Conservation (phyloP, 92 coral and sea anemone species). For the Desmophyllum pertusum region DNA sequence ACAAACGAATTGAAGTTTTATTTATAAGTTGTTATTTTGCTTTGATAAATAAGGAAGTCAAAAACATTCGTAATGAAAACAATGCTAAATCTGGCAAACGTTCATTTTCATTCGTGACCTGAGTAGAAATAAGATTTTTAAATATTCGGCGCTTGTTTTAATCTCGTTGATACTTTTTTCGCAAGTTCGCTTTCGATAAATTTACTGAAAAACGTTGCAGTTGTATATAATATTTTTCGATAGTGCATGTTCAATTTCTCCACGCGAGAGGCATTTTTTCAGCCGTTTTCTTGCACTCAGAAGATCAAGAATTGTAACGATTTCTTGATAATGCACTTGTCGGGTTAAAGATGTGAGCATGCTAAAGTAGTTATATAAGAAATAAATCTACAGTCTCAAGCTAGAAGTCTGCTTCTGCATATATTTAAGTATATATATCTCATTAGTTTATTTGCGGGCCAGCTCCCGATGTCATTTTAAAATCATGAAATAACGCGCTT, state of each 20-base stretch:
- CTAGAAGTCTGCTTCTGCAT: neutral
- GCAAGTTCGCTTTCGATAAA: neutral
- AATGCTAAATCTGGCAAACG: slow-evolving; percentile 9
- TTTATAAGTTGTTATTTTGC: slow-evolving; percentile 5
- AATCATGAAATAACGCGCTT: neutral
- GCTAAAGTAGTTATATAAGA: neutral
- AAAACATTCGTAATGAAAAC: slow-evolving; percentile 7
- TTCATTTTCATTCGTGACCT: slow-evolving; percentile 1
- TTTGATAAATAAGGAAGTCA: neutral
- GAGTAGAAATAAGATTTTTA: neutral
- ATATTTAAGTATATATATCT: neutral
- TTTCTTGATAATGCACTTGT: neutral
- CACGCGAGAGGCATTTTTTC: neutral
- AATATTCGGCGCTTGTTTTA: neutral
- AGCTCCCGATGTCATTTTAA: slow-evolving; percentile 20
- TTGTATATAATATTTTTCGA: neutral
- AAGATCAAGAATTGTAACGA: neutral
- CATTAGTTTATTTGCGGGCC: neutral
- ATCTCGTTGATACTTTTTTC: neutral
- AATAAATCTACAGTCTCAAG: slow-evolving; percentile 7
- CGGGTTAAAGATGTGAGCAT: neutral
- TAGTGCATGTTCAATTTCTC: neutral
- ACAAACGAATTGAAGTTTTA: neutral
- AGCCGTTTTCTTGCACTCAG: neutral
- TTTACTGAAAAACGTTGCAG: neutral